phyloP scores from a whole-genome alignment of 2,113 vertebrate genomes.

The Ia io region DNA sequence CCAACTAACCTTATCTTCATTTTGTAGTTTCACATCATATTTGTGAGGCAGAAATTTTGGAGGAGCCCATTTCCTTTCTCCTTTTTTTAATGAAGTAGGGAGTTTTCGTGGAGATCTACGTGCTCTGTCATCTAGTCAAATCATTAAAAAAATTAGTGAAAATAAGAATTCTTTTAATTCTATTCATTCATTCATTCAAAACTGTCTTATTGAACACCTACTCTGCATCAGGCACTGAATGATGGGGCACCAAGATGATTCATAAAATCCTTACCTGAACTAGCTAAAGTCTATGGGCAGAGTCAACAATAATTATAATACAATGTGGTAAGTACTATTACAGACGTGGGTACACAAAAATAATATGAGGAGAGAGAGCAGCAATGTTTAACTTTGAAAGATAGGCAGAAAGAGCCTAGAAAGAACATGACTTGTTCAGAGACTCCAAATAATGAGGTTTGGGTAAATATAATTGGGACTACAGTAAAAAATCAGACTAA shows the following conservation, averaged over 20 bases:
- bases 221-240: neutral
- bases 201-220: neutral
- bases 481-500: neutral
- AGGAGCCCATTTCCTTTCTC: slow-evolving; percentile 95
- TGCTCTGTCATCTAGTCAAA: slow-evolving; percentile 90
- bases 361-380: neutral
- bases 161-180: slow-evolving; percentile 20
- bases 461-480: neutral
- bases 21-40: slow-evolving; percentile 95
- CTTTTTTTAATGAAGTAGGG: slow-evolving; percentile 93
- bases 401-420: neutral
- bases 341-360: neutral
- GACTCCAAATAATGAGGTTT: neutral
- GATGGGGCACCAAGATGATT: neutral
- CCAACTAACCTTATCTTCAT: slow-evolving; percentile 92
- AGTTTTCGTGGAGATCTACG: slow-evolving; percentile 96
- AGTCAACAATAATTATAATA: neutral
- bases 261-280: neutral
- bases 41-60: slow-evolving; percentile 98
- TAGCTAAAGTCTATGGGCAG: neutral
- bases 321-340: neutral
- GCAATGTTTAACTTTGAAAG: neutral
- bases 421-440: neutral
- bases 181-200: neutral
- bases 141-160: slow-evolving; percentile 38